A percentile compares a stretch with the other conserved stretches of the same genome.
These are phyloP conservation scores for Mythimna loreyi DNA, from an alignment of 2,888 invertebrate genomes.

Conservation along the genomic window DNA sequence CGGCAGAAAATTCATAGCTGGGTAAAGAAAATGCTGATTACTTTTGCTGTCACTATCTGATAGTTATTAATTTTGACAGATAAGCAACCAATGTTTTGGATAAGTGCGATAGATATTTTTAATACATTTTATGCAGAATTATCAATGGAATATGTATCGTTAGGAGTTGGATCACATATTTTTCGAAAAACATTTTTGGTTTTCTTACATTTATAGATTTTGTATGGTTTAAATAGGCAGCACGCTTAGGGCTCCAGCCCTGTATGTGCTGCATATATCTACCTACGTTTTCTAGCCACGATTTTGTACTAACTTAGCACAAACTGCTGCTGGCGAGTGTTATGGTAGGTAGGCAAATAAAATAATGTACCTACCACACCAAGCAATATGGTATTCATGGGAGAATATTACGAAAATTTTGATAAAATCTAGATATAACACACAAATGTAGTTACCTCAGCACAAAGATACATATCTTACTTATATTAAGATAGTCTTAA, in stretches of 20 bases:
- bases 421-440: slow-evolving; percentile 12
- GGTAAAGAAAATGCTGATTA: slow-evolving; percentile 10
- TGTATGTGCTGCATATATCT: background rate
- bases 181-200: background rate
- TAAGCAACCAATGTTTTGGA: slow-evolving; percentile 1
- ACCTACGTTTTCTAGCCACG: background rate
- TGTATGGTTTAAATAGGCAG: background rate
- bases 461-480: background rate
- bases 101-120: background rate
- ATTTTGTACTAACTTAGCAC: slow-evolving; percentile 1
- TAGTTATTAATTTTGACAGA: slow-evolving; percentile 26
- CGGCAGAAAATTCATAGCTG: background rate
- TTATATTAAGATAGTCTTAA: background rate
- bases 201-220: background rate
- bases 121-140: background rate
- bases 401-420: background rate
- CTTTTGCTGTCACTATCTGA: slow-evolving; percentile 10
- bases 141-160: background rate
- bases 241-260: no score
- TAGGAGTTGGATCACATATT: background rate
- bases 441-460: slow-evolving; percentile 2
- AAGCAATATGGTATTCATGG: background rate
- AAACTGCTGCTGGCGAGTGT: background rate
- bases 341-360: slow-evolving; percentile 5
- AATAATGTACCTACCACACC: background rate